Evolutionary conservation across 2,888 invertebrate species (phyloP).

Genomic region (Cerastis leucographa): DNA sequence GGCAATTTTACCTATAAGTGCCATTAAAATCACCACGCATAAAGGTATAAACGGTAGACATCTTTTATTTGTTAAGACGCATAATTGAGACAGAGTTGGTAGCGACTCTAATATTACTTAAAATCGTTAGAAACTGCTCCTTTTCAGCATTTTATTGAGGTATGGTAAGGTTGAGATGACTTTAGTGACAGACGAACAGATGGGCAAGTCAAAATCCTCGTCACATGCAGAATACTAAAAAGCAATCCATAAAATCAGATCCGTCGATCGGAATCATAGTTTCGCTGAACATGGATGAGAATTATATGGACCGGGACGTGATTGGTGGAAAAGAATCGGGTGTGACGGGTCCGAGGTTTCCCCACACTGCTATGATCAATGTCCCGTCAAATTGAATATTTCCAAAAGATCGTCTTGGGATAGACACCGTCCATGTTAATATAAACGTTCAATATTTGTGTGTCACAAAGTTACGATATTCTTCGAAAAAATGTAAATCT

Average conservation of each 20-base stretch:
- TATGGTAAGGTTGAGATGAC: background rate
- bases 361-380: slow-evolving; percentile 82
- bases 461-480: slow-evolving; percentile 17
- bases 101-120: background rate
- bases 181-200: slow-evolving; percentile 34
- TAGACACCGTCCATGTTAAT: slow-evolving; percentile 53
- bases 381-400: slow-evolving; percentile 86
- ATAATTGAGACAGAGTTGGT: background rate
- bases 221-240: slow-evolving; percentile 53
- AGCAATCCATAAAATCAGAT: slow-evolving; percentile 65
- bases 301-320: slow-evolving; percentile 68
- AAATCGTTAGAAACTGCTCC: background rate
- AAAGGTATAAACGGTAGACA: background rate
- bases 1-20: background rate
- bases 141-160: background rate
- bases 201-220: slow-evolving; percentile 39
- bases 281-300: slow-evolving; percentile 64
- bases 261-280: slow-evolving; percentile 57
- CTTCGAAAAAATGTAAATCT: background rate
- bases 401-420: slow-evolving; percentile 71
- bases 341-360: slow-evolving; percentile 76
- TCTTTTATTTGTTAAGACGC: background rate
- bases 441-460: slow-evolving; percentile 23
- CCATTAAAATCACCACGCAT: background rate
- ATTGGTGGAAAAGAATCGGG: slow-evolving; percentile 75